These are phyloP conservation scores for Pseudoatta argentina DNA, from an alignment of 1,140 invertebrate species.

Conservation along the genomic window DNA sequence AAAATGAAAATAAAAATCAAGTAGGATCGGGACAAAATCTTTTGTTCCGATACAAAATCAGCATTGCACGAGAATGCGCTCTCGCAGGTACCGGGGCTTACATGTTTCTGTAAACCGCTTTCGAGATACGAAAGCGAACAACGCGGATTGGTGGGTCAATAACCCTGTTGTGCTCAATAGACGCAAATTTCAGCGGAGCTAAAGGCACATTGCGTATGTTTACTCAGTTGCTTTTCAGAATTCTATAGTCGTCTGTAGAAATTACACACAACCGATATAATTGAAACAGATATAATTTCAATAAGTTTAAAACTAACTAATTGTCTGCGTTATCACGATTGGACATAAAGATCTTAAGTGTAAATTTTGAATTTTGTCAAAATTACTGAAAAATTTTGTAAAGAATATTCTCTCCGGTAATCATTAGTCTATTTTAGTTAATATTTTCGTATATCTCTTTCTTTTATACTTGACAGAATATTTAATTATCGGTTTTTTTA, in stretches of 20 bases:
- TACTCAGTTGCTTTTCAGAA: conserved; percentile 20
- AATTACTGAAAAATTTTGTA: neutral
- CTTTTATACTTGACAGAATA: neutral
- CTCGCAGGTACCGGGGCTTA: conserved; percentile 34
- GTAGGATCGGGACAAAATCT: conserved; percentile 3
- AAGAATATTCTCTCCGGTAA: neutral
- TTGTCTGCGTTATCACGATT: neutral
- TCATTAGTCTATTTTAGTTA: neutral
- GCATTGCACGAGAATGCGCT: conserved; percentile 60
- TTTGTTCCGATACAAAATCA: conserved; percentile 63
- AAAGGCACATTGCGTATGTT: conserved; percentile 33
- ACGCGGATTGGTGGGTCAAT: conserved; percentile 57
- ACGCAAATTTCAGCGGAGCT: conserved; percentile 51
- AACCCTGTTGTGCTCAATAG: conserved; percentile 58
- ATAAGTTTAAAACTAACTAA: neutral
- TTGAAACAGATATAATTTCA: conserved; percentile 2
- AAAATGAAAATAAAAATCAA: conserved; percentile 55
- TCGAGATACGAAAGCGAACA: conserved; percentile 61
- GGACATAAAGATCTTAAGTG: neutral
- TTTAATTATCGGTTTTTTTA: neutral
- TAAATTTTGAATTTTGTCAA: neutral
- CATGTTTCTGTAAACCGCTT: conserved; percentile 63
- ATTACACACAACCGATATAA: neutral
- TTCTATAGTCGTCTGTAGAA: neutral
- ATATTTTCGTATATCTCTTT: neutral